Base-by-base conservation (phyloP, 2,888 invertebrate genomes). In the Agriopis aurantiaria region DNA sequence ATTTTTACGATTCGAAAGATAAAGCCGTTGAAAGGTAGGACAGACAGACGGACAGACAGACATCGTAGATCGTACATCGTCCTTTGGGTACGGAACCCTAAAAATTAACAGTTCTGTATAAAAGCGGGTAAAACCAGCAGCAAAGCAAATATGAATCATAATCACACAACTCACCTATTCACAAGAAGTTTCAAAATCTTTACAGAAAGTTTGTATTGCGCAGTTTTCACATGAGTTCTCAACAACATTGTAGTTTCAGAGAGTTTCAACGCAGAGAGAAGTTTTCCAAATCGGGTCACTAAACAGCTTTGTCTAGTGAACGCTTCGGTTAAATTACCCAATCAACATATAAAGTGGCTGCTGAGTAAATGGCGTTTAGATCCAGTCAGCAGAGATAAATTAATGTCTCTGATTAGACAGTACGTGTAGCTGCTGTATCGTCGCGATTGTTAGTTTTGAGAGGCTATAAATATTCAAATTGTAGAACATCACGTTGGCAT, bases 301-400 rank as follows among this genome's bases (percentile, higher is more conserved):
- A 83, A 84, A 85, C 81, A 82, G 86, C 82, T 82, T 80, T 77
- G 79, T 82, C 79, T 79, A 81, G 80, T 80, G 77, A 82, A 78
- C 83, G 82, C 84, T 86, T 85, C 83, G 83, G 82, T 84, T 85
- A 84, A 89, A 90, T 90, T 85, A 87, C 87, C 86, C 83, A 90
- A 90, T 90, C 90, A 90, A 85, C 89, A 90, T 89, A 89, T 85
- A 89, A 90, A 89, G 88, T 87, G 87, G 85, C 83, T 86, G 81
- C 80, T 83, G 79, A 85, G 83, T 82, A 83, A 87, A 86, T 83
- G 85, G 82, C 74, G 79, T 85, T 85, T 85, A 85, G 86, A 87
- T 84, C 84, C 82, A 82, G 80, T 80, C 82, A 80, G 82, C 81
- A 78, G 82, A 87, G 88, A 88, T 86, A 87, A 89, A 89, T 88